Evolutionary conservation across 2,113 vertebrate species (phyloP), one percentile per base, ranked within the genome.

Genomic region (Tragulus kanchil): DNA sequence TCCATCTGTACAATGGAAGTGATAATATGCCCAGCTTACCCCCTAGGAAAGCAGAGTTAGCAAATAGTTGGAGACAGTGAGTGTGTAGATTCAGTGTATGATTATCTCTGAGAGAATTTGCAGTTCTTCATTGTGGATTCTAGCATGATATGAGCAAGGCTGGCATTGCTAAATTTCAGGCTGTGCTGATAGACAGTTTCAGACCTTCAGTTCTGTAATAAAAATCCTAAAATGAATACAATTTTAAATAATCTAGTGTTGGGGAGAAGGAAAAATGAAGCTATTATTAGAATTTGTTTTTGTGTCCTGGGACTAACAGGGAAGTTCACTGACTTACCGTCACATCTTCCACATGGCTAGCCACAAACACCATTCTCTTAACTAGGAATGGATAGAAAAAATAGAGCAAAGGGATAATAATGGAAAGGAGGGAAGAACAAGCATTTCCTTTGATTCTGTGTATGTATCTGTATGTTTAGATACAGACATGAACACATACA

Each of bases 161-260:
- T 82, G 13, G 97, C 90, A 96, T 96, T 97, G 89, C 90, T 97
- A 89, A 97, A 94, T 91, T 97, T 96, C 97, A 96, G 84, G 91
- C 97, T 77, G 73, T 89, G 97, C 96, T 97, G 84, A 98, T 92
- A 97, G 97, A 97, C 96, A 96, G 36, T 96, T 85, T 96, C 96
- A 98, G 90, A 93, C 89, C 86, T 97, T 85, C 94, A 83, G 91
- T 97, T 98, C 78, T 97, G 92, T 94, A 92, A 62, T 36, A 93
- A 93, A 98, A 97, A 98, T 94, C 94, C 96, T 92, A 92, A 97
- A 96, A 92, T 97, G 96, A 98, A 64, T 77, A 28, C 82, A 97
- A 96, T 95, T 97, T 98, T 96, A 97, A 98, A 94, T 98, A 95
- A 97, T 94, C 83, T 93, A 50, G 31, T 94, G 61, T 65, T 4